Evolutionary conservation across 2,797 vertebrate genomes (phyloP), one percentile per base, ranked within the genome.

Genomic region (Okamejei kenojei): DNA sequence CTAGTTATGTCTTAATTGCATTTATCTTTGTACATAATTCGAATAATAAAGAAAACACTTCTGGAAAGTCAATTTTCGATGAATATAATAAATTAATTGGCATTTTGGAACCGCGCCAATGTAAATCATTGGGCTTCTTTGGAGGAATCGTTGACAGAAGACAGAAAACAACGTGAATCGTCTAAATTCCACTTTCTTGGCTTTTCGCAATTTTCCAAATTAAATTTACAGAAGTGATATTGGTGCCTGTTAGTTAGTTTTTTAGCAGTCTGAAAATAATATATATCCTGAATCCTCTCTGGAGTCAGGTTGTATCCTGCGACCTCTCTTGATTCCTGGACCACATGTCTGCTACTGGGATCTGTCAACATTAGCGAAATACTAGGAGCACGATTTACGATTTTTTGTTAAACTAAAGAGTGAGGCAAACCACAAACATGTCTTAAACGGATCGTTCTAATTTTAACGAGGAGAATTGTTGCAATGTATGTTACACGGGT

Each of bases 101-200:
- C 65, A 35, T 71, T 71, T 90, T 90, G 68, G 63, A 73, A 21
- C 21, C 21, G 32, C 35, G 68, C 63, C 65, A 90, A 45, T 23
- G 21, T 68, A 90, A 32, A 32, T 45, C 61, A n/a, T 29, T 6
- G 58, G 32, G 17, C 7, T 61, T 90, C 7, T 38, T 23, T 32
- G 35, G 68, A 90, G n/a, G 65, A 38, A 73, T 90, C 88, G 63
- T 90, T 71, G 88, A 90, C 63, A 90, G n/a, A 71, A 90, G 82
- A 29, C 81, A 86, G 82, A 58, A 86, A 86, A 61, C n/a, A 13
- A 54, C 63, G 63, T 90, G 19, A 71, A 73, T n/a, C 21, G 32
- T 54, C 32, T 73, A 21, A 29, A 32, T 45, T 10, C 68, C 35
- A 65, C 65, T 90, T 90, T 90, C 63, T 45, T 90, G 17, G 7